phyloP scores from a whole-genome alignment of 2,113 vertebrate genomes.

The Notiomystis cincta region DNA sequence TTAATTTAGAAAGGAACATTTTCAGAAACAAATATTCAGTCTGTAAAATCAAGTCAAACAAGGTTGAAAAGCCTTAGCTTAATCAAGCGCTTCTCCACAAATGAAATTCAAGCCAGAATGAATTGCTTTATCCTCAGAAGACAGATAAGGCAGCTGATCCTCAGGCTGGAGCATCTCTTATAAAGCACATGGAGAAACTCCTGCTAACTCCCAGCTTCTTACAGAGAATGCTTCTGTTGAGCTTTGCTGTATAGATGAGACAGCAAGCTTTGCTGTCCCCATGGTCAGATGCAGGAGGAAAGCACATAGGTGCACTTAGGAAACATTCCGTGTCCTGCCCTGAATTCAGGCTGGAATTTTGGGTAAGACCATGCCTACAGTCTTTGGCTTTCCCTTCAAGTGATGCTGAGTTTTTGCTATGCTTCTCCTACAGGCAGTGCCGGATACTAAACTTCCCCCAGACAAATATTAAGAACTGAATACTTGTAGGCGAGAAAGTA shows the following conservation, averaged over 20 bases:
- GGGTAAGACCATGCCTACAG: background rate
- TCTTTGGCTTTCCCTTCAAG: background rate
- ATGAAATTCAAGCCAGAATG: background rate
- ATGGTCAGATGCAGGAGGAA: background rate
- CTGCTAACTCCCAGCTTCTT: background rate
- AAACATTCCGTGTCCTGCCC: background rate
- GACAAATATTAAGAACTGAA: background rate
- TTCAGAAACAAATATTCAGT: background rate
- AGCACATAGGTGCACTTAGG: background rate
- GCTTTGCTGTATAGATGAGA: background rate
- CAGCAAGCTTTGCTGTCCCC: background rate
- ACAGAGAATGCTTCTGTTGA: rapidly evolving
- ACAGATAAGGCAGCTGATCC: background rate
- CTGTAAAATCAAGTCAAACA: background rate
- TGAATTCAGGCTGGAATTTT: background rate
- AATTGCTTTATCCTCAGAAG: background rate
- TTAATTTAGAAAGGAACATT: background rate
- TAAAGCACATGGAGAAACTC: background rate
- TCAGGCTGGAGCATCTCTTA: background rate
- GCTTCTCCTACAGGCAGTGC: background rate
- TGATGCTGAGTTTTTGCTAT: background rate
- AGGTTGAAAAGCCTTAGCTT: background rate
- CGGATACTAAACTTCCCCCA: background rate
- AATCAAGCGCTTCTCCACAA: background rate
- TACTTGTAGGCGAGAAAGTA: background rate